These are phyloP conservation scores for Coryphaenoides rupestris DNA, from an alignment of 2,113 vertebrate species.

Conservation along the genomic window DNA sequence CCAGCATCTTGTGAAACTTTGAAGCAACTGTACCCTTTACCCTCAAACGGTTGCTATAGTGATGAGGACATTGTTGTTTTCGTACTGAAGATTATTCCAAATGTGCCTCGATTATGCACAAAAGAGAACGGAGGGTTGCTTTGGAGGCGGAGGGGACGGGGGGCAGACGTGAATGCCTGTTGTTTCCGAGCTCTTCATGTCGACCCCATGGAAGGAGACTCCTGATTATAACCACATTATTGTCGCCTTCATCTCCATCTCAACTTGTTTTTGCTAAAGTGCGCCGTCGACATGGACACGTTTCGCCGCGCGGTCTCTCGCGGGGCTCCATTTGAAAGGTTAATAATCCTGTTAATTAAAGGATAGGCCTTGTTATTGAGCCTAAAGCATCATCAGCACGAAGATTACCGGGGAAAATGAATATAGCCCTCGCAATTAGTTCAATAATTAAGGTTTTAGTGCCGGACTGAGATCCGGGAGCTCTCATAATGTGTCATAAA, in stretches of 20 bases:
- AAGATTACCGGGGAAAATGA: slow-evolving; percentile 94
- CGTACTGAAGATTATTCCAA: no score
- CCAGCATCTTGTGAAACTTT: no score
- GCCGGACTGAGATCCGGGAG: slow-evolving; percentile 93
- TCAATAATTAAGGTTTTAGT: slow-evolving; percentile 98
- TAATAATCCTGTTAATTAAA: slow-evolving; percentile 99
- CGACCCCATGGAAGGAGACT: slow-evolving; percentile 1
- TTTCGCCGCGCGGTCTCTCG: slow-evolving; percentile 79
- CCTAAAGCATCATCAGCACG: slow-evolving; percentile 89
- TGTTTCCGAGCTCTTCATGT: no score
- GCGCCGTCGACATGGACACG: slow-evolving; percentile 66
- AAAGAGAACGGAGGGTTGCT: no score
- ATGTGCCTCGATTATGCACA: no score
- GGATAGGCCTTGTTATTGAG: slow-evolving; percentile 89
- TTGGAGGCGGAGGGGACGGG: no score
- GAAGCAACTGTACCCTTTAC: no score
- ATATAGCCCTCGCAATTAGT: slow-evolving; percentile 95
- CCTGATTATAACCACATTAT: slow-evolving; percentile 57
- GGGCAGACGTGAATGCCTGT: no score
- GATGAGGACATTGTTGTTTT: no score
- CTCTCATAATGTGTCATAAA: slow-evolving; percentile 92
- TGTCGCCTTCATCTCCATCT: slow-evolving; percentile 33
- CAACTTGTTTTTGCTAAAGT: slow-evolving; percentile 32
- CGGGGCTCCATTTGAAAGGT: slow-evolving; percentile 83
- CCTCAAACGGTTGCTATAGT: no score